Percentiles rank a stretch among this genome's conserved stretches.
Conservation (phyloP, 92 coral and sea anemone species). For the Ricordea florida region DNA sequence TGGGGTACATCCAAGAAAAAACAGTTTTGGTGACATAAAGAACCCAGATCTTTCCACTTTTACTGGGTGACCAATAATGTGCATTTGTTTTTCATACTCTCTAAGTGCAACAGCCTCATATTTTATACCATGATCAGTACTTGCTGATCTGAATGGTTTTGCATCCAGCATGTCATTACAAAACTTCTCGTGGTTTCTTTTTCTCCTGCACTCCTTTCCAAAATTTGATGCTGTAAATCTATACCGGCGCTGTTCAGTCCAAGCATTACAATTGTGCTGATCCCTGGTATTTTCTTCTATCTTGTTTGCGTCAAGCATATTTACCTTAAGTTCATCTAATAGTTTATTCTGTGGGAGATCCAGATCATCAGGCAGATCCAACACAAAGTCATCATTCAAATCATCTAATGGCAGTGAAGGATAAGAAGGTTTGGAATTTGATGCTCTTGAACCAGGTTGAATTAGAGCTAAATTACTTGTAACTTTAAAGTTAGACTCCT, state of each 20-base stretch:
- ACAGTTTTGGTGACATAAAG: conserved; percentile 38
- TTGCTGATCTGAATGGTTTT: conserved; percentile 28
- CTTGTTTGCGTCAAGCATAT: conserved; percentile 10
- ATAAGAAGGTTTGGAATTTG: conserved; percentile 3
- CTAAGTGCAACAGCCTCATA: conserved; percentile 29
- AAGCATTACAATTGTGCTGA: conserved; percentile 24
- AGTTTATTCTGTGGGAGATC: conserved; percentile 18
- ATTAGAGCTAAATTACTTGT: background rate
- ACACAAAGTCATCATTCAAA: conserved; percentile 7
- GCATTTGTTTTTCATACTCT: conserved; percentile 28
- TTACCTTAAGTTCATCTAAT: conserved; percentile 9
- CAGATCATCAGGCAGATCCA: conserved; percentile 23
- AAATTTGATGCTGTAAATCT: conserved; percentile 58
- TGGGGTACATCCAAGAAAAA: conserved; percentile 44
- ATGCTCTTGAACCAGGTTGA: background rate
- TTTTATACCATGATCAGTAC: conserved; percentile 29
- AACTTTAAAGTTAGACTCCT: conserved; percentile 33
- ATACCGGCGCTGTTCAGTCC: conserved; percentile 34
- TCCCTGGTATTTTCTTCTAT: conserved; percentile 32
- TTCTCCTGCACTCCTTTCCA: conserved; percentile 27
- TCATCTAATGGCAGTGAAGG: conserved; percentile 50
- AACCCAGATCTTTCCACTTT: conserved; percentile 36
- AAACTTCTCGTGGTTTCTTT: conserved; percentile 53
- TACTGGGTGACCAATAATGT: conserved; percentile 36
- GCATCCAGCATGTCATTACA: conserved; percentile 18